Evolutionary conservation across 2,797 vertebrate species (phyloP), one percentile per base, ranked within the genome.

Genomic region (Carapus acus): DNA sequence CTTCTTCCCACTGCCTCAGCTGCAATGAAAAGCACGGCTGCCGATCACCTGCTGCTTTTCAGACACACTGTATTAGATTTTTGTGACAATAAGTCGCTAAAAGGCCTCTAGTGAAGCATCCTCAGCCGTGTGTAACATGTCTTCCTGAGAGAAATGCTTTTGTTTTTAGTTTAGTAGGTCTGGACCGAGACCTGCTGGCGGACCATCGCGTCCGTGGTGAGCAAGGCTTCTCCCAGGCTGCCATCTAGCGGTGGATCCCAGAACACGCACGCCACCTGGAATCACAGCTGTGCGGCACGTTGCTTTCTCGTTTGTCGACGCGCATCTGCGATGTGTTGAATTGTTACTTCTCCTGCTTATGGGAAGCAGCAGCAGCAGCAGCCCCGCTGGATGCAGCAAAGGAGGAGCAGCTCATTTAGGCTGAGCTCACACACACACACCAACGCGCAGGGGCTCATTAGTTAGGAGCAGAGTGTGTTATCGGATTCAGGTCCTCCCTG

Each of bases 191-290:
- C 22, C 36, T 38, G 39, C 40, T 29, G 55, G 18, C 2, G 45
- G 27, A 69, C 17, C 17, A 34, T 17, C 17, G 38, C 34, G 0
- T 2, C 23, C 50, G 37, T 14, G 36, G 16, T 21, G 41, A 48
- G 15, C 46, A 71, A 68, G 53, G 57, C 67, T 64, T 79, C 69
- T 74, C 73, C 71, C 67, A 61, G 69, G 74, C 43, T 84, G 83
- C 86, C 86, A 86, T 80, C 86, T 87, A 85, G 78, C 81, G 86
- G 76, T 42, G 6, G 0, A 13, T 39, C 2, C 18, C 0, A 12
- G 31, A 8, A 71, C 29, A 15, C 36, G 42, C 54, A 42, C 6
- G 9, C 31, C 9, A 2, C 8, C 12, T 33, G 31, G 8, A 9
- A 9, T 27, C 4, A 27, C 24, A n/a, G n/a, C n/a, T n/a, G n/a